Conservation (phyloP, 2,888 invertebrate genomes). For the Eretmocerus hayati region DNA sequence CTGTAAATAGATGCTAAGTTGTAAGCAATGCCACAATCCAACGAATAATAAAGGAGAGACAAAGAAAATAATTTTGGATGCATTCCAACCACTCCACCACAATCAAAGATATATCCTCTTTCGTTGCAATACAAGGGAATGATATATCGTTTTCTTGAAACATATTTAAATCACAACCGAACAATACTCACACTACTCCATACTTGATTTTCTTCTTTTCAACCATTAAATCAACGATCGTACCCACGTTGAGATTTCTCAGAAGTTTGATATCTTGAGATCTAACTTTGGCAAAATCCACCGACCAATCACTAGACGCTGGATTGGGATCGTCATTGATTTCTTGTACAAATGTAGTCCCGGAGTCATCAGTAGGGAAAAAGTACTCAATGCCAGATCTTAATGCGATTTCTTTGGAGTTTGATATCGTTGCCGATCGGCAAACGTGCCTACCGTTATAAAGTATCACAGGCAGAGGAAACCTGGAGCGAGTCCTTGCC, state of each 20-base stretch:
- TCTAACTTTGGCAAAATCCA: conserved; percentile 49
- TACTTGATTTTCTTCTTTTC: conserved; percentile 79
- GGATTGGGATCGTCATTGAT: neutral
- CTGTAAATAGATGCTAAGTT: conserved; percentile 43
- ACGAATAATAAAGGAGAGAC: no score
- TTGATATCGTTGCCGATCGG: conserved; percentile 68
- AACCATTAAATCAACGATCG: conserved; percentile 77
- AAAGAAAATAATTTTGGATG: no score
- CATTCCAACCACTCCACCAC: no score
- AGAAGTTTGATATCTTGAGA: conserved; percentile 64
- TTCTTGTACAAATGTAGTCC: conserved; percentile 1
- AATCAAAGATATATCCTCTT: no score
- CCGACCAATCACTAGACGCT: neutral
- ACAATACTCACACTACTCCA: conserved; percentile 62
- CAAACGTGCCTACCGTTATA: conserved; percentile 67
- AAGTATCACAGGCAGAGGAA: conserved; percentile 70
- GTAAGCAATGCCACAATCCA: no score
- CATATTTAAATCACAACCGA: no score
- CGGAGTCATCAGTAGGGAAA: conserved; percentile 45
- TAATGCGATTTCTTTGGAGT: conserved; percentile 67
- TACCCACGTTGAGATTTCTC: conserved; percentile 61
- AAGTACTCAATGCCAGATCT: conserved; percentile 58
- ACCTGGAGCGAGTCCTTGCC: conserved; percentile 68
- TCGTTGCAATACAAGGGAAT: no score
- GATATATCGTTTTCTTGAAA: no score